Evolutionary conservation across 2,888 invertebrate genomes (phyloP).

Genomic region (Graphium colonna): DNA sequence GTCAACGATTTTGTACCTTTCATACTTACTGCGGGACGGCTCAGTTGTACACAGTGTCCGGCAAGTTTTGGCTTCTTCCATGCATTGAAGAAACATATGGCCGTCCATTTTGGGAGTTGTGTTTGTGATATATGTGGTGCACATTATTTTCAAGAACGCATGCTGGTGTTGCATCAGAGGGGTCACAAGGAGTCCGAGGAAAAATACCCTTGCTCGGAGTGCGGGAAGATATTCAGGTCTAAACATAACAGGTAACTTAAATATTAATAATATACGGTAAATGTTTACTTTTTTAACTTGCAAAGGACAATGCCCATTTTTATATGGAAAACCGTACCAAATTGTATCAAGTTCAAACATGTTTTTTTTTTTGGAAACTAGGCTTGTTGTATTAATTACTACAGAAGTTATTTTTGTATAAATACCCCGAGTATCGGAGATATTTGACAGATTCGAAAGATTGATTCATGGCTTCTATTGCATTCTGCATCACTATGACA

Average conservation of each 20-base stretch:
- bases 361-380: too few relatives aligned
- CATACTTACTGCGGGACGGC: constrained; percentile 42
- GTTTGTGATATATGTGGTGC: constrained; percentile 68
- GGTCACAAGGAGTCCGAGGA: constrained; percentile 53
- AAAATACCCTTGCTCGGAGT: constrained; percentile 68
- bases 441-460: too few relatives aligned
- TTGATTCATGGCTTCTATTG: too few relatives aligned
- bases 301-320: too few relatives aligned
- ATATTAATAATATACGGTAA: too few relatives aligned
- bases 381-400: too few relatives aligned
- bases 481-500: too few relatives aligned
- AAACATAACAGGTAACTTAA: constrained; percentile 57
- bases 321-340: too few relatives aligned
- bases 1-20: constrained; percentile 57
- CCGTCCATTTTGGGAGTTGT: constrained; percentile 62
- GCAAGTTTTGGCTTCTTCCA: constrained; percentile 51
- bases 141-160: constrained; percentile 68
- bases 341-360: too few relatives aligned
- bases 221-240: constrained; percentile 65
- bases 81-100: constrained; percentile 64
- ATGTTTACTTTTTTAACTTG: too few relatives aligned
- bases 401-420: too few relatives aligned
- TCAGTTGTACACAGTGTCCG: constrained; percentile 43
- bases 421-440: too few relatives aligned
- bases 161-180: constrained; percentile 57